Percentiles rank a stretch among this genome's conserved stretches.
Conservation (phyloP, 2,113 vertebrate genomes). For the Neogobius melanostomus region DNA sequence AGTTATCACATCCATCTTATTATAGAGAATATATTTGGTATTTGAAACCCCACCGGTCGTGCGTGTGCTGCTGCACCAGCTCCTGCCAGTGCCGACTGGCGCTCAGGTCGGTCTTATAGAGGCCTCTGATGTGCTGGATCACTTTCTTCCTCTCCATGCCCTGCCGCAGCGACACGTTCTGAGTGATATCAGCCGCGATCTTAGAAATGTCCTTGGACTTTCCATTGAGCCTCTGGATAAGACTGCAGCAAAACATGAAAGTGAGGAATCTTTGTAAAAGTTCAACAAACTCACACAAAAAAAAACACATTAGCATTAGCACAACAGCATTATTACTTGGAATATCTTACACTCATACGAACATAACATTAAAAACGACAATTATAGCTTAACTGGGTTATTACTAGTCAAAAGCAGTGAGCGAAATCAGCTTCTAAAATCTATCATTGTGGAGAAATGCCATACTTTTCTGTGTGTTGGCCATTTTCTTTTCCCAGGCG, state of each 20-base stretch:
- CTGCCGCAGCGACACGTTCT: slow-evolving; percentile 92
- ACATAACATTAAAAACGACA: too few species aligned
- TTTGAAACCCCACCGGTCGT: slow-evolving; percentile 77
- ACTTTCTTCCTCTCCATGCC: slow-evolving; percentile 97
- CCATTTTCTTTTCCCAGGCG: slow-evolving; percentile 92
- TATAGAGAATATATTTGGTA: neutral
- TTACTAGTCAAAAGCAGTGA: too few species aligned
- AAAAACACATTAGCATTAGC: too few species aligned
- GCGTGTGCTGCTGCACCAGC: slow-evolving; percentile 92
- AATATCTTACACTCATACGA: too few species aligned
- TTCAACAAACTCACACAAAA: neutral
- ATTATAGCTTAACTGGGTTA: too few species aligned
- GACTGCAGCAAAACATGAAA: slow-evolving; percentile 69
- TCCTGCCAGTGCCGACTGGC: slow-evolving; percentile 97
- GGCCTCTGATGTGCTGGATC: slow-evolving; percentile 93
- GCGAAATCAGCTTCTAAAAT: neutral
- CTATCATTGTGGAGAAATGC: neutral
- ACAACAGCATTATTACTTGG: too few species aligned
- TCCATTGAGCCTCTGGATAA: slow-evolving; percentile 91
- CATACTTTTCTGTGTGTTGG: slow-evolving; percentile 88
- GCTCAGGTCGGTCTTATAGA: slow-evolving; percentile 93
- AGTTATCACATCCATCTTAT: neutral
- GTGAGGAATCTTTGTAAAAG: neutral
- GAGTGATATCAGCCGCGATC: slow-evolving; percentile 95
- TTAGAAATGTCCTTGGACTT: slow-evolving; percentile 97